These are phyloP conservation scores for Dysidea cf. avara DNA, from an alignment of 37 sponge, comb jelly and placozoan species.

Conservation along the genomic window DNA sequence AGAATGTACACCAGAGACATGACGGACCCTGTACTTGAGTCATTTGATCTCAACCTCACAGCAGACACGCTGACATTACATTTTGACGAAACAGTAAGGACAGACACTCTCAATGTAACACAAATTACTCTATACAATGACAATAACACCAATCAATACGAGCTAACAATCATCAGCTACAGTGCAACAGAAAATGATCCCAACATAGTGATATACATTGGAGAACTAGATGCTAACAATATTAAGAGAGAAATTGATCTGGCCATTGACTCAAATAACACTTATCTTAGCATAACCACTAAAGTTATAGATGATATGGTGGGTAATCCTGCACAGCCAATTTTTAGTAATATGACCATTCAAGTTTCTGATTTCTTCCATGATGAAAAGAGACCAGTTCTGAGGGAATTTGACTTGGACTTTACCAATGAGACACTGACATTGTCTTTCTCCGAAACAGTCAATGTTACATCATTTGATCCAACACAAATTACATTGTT, in stretches of 20 bases:
- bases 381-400: constrained; percentile 51
- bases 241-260: constrained; percentile 75
- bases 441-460: constrained; percentile 87
- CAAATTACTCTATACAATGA: constrained; percentile 47
- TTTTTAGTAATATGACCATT: constrained; percentile 15
- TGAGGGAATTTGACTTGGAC: constrained; percentile 74
- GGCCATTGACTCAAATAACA: constrained; percentile 53
- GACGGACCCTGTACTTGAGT: constrained; percentile 51
- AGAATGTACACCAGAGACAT: constrained; percentile 45
- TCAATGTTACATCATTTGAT: constrained; percentile 63
- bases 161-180: constrained; percentile 55
- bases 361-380: constrained; percentile 33
- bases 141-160: constrained; percentile 33
- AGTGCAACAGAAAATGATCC: constrained; percentile 39
- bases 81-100: constrained; percentile 81
- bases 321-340: constrained; percentile 18
- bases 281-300: constrained; percentile 48
- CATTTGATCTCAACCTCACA: constrained; percentile 76
- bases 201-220: constrained; percentile 50
- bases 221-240: constrained; percentile 76
- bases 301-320: constrained; percentile 66
- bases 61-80: constrained; percentile 61
- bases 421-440: constrained; percentile 66
- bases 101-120: constrained; percentile 61
- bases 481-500: constrained; percentile 69